Evolutionary conservation across 2,888 invertebrate genomes (phyloP).

Genomic region (Leucophora obtusa): DNA sequence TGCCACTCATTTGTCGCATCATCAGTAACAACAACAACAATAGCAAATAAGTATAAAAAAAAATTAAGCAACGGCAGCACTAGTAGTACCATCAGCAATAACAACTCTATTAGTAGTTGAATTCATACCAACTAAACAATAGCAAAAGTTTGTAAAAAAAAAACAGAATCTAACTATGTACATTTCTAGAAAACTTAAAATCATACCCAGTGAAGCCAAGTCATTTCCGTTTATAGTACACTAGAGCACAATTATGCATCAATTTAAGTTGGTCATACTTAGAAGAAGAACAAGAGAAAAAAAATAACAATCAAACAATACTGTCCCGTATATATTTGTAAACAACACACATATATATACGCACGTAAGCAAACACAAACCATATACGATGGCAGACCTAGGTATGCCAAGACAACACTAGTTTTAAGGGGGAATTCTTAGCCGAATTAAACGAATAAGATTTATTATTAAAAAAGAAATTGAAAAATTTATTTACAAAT

Average conservation of each 20-base stretch:
- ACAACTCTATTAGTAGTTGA: conserved; percentile 25
- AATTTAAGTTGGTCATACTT: conserved; percentile 42
- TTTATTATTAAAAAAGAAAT: too few species aligned
- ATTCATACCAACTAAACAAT: neutral
- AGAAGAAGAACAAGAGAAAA: neutral
- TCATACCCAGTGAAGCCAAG: conserved; percentile 39
- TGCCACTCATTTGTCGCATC: conserved; percentile 55
- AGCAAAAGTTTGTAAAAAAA: neutral
- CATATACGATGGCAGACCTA: too few species aligned
- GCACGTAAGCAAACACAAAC: too few species aligned
- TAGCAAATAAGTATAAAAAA: too few species aligned
- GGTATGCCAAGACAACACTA: too few species aligned
- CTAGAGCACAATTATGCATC: conserved; percentile 40
- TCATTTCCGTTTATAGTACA: conserved; percentile 52
- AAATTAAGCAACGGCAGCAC: neutral
- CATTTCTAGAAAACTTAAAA: neutral
- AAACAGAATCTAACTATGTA: neutral
- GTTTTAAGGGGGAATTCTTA: too few species aligned
- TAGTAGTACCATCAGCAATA: conserved; percentile 5
- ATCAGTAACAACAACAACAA: conserved; percentile 27
- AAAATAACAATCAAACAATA: neutral
- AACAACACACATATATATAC: too few species aligned
- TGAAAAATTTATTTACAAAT: too few species aligned
- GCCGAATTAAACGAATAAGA: too few species aligned
- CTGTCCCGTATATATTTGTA: neutral